Evolutionary conservation across 2,113 vertebrate genomes (phyloP).

Genomic region (Emydocephalus ijimae): DNA sequence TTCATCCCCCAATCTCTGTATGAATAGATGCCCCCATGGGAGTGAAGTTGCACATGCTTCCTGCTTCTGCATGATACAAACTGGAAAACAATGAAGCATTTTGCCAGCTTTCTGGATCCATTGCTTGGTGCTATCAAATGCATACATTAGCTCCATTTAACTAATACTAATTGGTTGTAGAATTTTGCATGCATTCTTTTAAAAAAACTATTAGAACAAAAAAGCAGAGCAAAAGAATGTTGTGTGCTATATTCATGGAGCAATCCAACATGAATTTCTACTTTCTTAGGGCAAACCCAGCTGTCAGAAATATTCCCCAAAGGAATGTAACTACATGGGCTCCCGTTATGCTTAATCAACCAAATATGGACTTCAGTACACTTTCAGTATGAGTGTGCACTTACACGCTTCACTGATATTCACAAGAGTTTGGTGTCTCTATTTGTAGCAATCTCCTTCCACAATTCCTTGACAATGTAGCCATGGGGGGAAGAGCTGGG

Average conservation of each 20-base stretch:
- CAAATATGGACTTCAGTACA: conserved; percentile 2
- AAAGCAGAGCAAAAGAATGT: neutral
- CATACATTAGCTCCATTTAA: neutral
- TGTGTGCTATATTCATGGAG: neutral
- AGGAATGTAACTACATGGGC: conserved; percentile 14
- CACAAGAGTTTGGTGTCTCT: neutral
- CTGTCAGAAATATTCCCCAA: neutral
- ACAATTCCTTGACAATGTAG: conserved; percentile 32
- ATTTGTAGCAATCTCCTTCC: conserved; percentile 23
- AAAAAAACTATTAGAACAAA: neutral
- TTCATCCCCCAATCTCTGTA: neutral
- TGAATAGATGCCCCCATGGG: neutral
- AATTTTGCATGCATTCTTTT: neutral
- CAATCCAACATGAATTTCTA: neutral
- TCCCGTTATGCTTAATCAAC: conserved; percentile 19
- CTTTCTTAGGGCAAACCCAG: neutral
- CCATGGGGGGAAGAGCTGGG: neutral
- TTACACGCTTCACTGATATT: conserved; percentile 32
- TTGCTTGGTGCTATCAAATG: neutral
- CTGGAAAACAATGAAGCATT: neutral
- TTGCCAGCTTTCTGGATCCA: neutral
- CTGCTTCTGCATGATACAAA: neutral
- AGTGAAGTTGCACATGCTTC: neutral
- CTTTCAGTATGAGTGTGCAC: conserved; percentile 30
- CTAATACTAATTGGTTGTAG: neutral